These are phyloP conservation scores for Palaemon carinicauda DNA, from an alignment of 1,140 invertebrate genomes.

Conservation along the genomic window DNA sequence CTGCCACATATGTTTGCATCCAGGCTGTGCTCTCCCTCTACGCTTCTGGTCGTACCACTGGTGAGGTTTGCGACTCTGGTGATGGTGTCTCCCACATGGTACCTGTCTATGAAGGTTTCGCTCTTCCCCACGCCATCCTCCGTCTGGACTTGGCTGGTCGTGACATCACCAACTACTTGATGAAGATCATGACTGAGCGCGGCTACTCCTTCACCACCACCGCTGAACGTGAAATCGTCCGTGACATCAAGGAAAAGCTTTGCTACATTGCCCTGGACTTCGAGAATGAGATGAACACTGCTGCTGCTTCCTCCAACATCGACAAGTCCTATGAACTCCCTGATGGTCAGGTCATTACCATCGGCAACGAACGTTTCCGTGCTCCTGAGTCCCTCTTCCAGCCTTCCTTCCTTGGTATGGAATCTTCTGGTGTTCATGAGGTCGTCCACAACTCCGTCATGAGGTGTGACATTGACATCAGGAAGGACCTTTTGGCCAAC, in stretches of 20 bases:
- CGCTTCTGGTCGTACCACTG: constrained; percentile 51
- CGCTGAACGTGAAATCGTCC: constrained; percentile 88
- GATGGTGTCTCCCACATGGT: constrained; percentile 49
- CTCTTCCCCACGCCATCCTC: constrained; percentile 49
- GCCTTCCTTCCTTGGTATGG: constrained; percentile 10
- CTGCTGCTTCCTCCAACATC: constrained; percentile 86
- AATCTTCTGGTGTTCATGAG: neutral
- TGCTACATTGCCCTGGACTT: constrained; percentile 93
- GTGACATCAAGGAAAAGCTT: constrained; percentile 93
- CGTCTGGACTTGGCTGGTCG: constrained; percentile 62
- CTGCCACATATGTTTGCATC: constrained; percentile 43
- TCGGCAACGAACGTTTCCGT: constrained; percentile 74
- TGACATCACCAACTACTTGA: constrained; percentile 67
- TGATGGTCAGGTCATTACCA: constrained; percentile 80
- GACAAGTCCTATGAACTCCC: constrained; percentile 94
- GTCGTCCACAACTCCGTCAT: too few relatives aligned
- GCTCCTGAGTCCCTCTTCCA: constrained; percentile 68
- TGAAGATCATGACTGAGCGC: constrained; percentile 68
- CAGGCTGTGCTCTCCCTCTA: constrained; percentile 50
- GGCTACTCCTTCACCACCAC: constrained; percentile 68
- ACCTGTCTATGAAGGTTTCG: constrained; percentile 46
- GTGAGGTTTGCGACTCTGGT: constrained; percentile 46
- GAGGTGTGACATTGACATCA: too few relatives aligned
- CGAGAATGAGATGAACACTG: constrained; percentile 86
- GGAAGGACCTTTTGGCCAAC: too few relatives aligned